Evolutionary conservation across 2,888 invertebrate species (phyloP).

Genomic region (Nebria brevicollis): DNA sequence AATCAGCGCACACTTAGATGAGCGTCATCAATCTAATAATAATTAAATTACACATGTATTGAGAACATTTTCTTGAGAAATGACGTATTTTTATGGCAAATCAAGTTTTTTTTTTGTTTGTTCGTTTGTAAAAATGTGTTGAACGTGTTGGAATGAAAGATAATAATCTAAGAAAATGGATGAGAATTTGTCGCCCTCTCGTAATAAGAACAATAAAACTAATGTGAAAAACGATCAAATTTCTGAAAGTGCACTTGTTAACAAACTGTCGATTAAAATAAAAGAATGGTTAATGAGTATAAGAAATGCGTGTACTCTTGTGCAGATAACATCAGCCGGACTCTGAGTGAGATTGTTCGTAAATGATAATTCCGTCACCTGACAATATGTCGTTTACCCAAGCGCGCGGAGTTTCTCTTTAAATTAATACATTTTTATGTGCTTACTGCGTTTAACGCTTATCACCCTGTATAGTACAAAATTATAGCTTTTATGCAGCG

Average conservation of each 20-base stretch:
- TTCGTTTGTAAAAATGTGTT: too few relatives aligned
- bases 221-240: constrained; percentile 25
- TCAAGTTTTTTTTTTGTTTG: too few relatives aligned
- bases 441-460: constrained; percentile 6
- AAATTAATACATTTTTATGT: not conserved
- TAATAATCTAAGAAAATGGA: constrained; percentile 15
- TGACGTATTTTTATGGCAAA: too few relatives aligned
- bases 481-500: constrained; percentile 2
- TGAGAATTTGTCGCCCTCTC: not conserved
- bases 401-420: constrained; percentile 3
- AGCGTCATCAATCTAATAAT: constrained; percentile 35
- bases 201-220: not conserved
- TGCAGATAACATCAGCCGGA: not conserved
- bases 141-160: not conserved
- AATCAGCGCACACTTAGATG: constrained; percentile 36
- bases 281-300: constrained; percentile 33
- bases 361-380: constrained; percentile 20
- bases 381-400: constrained; percentile 17
- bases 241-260: constrained; percentile 38
- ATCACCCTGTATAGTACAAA: constrained; percentile 9
- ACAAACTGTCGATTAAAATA: constrained; percentile 44
- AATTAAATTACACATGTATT: not conserved
- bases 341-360: constrained; percentile 1
- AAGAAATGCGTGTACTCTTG: not conserved
- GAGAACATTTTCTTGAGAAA: not conserved